Conservation (phyloP, 2,113 vertebrate genomes). For the Anoura caudifer region DNA sequence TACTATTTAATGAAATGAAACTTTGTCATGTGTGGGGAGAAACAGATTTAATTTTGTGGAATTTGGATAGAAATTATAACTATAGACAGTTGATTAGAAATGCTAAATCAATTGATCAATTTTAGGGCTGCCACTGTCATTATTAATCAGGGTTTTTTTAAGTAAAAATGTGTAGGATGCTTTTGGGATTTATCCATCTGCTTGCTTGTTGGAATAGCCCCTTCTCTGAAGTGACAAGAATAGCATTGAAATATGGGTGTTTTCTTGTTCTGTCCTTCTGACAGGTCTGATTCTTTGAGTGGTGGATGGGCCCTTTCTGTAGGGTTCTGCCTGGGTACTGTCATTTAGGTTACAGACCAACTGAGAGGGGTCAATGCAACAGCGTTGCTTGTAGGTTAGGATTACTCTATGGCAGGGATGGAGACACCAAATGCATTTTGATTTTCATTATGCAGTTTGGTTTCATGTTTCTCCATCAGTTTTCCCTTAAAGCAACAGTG, state of each 20-base stretch:
- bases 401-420: conserved; percentile 70
- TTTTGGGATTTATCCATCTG: background rate
- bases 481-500: conserved; percentile 68
- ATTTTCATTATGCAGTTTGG: conserved; percentile 73
- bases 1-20: conserved; percentile 10
- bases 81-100: background rate
- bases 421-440: conserved; percentile 72
- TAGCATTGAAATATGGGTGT: background rate
- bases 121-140: background rate
- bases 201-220: background rate
- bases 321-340: background rate
- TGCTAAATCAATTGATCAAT: conserved; percentile 3
- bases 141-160: background rate
- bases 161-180: background rate
- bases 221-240: background rate
- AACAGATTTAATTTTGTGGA: conserved; percentile 41
- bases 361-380: conserved; percentile 16
- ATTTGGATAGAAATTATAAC: background rate
- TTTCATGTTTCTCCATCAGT: conserved; percentile 73
- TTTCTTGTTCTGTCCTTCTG: background rate
- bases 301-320: background rate
- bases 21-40: conserved; percentile 25
- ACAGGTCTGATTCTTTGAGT: background rate
- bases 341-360: background rate
- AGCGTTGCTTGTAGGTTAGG: conserved; percentile 65